phyloP scores from a whole-genome alignment of 2,113 vertebrate species.

The Mesitornis unicolor region DNA sequence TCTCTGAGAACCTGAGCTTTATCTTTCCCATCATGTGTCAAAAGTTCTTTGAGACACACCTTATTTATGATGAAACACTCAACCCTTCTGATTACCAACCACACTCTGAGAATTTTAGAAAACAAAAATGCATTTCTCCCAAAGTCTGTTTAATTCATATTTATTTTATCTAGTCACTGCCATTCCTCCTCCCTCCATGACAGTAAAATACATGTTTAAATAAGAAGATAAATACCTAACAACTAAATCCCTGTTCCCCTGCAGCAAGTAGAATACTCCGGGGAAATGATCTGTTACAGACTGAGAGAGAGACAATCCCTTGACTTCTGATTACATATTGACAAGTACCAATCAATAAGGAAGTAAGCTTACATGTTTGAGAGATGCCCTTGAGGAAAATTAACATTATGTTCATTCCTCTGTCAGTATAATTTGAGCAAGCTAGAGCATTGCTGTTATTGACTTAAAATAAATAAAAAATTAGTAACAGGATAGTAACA shows the following conservation, averaged over 20 bases:
- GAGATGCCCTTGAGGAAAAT: conserved; percentile 33
- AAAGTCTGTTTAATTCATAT: not conserved
- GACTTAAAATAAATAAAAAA: not conserved
- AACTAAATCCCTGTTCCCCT: not conserved
- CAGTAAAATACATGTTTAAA: conserved; percentile 5
- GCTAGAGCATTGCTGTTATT: not conserved
- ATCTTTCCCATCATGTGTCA: not conserved
- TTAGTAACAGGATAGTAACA: not conserved
- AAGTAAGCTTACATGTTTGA: not conserved
- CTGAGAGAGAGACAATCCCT: not conserved
- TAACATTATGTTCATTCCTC: not conserved
- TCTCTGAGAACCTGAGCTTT: not conserved
- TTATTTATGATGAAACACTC: not conserved
- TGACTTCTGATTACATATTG: not conserved
- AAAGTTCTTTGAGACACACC: not conserved
- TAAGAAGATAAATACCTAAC: not conserved
- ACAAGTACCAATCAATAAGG: not conserved
- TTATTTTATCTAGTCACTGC: not conserved
- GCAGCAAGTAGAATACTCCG: not conserved
- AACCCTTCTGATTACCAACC: not conserved
- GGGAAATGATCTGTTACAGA: not conserved
- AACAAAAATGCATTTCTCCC: not conserved
- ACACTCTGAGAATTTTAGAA: not conserved
- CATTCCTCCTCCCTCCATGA: not conserved
- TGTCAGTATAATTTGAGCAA: not conserved